phyloP scores from a whole-genome alignment of 1,140 invertebrate genomes.

The Liolophura sinensis region DNA sequence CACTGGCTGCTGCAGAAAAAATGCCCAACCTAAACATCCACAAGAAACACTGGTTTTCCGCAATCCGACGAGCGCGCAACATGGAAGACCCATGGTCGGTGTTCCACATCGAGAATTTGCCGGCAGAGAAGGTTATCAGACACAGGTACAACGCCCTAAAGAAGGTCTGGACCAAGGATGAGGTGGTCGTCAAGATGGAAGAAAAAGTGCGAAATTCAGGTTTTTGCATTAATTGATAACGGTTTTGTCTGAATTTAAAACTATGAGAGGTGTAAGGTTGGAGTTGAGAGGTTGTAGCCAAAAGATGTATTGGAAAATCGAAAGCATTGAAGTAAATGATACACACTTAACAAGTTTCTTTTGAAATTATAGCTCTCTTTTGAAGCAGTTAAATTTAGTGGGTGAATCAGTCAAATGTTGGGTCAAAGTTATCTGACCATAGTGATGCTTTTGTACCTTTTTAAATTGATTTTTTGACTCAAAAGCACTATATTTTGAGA shows the following conservation, averaged over 20 bases:
- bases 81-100: constrained; percentile 47
- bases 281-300: constrained; percentile 2
- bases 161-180: constrained; percentile 46
- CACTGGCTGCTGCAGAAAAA: constrained; percentile 9
- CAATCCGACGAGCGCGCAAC: constrained; percentile 28
- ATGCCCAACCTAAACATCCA: constrained; percentile 21
- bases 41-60: constrained; percentile 33
- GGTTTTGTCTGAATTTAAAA: background rate
- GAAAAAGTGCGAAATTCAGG: constrained; percentile 32
- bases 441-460: too few species aligned
- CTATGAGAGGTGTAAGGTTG: background rate
- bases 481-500: too few species aligned
- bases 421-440: too few species aligned
- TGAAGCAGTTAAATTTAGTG: too few species aligned
- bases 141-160: constrained; percentile 51
- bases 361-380: background rate
- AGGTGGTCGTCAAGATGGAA: constrained; percentile 50
- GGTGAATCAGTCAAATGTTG: too few species aligned
- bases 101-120: constrained; percentile 44
- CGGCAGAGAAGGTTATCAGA: constrained; percentile 37
- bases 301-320: background rate
- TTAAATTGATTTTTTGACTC: too few species aligned
- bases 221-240: background rate
- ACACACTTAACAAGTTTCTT: background rate
- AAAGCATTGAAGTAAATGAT: background rate